Base-by-base conservation (phyloP, 2,888 invertebrate species). In the Dolomedes plantarius region DNA sequence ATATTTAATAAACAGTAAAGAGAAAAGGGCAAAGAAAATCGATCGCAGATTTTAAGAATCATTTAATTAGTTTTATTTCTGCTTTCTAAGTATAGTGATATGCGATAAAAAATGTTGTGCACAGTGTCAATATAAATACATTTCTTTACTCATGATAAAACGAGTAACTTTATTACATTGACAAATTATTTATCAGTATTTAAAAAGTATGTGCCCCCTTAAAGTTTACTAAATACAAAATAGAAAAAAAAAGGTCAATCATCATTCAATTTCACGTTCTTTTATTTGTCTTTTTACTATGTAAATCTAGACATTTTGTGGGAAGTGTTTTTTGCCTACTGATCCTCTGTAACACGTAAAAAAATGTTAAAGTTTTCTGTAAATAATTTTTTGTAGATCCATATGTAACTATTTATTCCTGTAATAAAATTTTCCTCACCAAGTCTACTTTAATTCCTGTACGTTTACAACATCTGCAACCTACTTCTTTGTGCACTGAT, bases 341-440 rank as follows among this genome's bases (percentile, higher is more conserved):
- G n/a, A 31, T 56, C 46, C 64, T 73, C 73, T 83, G 56, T 67
- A 76, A 68, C 28, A 46, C 69, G 41, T 77, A 32, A 46, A 23
- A n/a, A 76, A 56, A 71, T 29, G 39, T 41, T 77, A 39, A 68
- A 68, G 27, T 73, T 73, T 23, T 83, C 39, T 83, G 77, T 77
- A 83, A 50, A 83, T 83, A 83, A 41, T 32, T 81, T n/a, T 83
- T 77, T 77, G 83, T 83, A 83, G 83, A 50, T 67, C 72, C 29
- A 67, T 67, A 77, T 73, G 72, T 77, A 77, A 83, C 64, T 72
- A 83, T 74, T 79, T 82, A 64, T 73, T 83, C 77, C 83, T 83
- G 72, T 83, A 83, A 83, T 83, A 83, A 83, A 83, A 77, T 68
- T 77, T 77, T 83, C 73, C 77, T 83, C 56, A 56, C n/a, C 23